A percentile compares a stretch with the other conserved stretches of the same genome.
Evolutionary conservation across 2,113 vertebrate species (phyloP).

Genomic region (Dipodomys ordii): DNA sequence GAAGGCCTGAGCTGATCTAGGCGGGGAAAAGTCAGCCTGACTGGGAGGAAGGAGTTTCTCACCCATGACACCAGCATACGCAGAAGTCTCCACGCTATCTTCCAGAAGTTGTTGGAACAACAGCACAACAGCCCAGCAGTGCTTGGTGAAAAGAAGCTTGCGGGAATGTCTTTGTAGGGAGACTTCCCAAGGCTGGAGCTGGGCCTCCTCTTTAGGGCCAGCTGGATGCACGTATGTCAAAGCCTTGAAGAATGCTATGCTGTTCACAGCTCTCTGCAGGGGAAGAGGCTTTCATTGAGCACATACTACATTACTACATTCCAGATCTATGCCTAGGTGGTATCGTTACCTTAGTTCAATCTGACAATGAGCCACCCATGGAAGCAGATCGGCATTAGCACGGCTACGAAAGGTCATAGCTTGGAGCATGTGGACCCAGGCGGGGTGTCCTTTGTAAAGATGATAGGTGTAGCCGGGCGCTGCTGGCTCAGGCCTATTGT

Average conservation of each 20-base stretch:
- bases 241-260: rapidly evolving
- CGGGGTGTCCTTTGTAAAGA: too few species aligned
- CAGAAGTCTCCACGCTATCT: neutral
- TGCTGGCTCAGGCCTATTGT: too few species aligned
- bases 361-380: rapidly evolving
- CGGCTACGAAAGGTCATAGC: neutral
- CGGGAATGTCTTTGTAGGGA: neutral
- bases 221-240: too few species aligned
- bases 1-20: neutral
- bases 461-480: too few species aligned
- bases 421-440: neutral
- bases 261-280: neutral
- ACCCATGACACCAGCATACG: slow-evolving; percentile 43
- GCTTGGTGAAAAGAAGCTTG: rapidly evolving
- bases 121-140: rapidly evolving
- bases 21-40: slow-evolving; percentile 3
- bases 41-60: slow-evolving; percentile 75
- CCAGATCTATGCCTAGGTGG: neutral
- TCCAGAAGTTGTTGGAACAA: neutral
- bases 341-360: too few species aligned
- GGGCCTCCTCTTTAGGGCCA: neutral
- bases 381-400: neutral
- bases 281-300: neutral
- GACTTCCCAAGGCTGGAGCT: neutral
- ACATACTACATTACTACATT: neutral